A percentile compares a stretch with the other conserved stretches of the same genome.
phyloP scores from a whole-genome alignment of 2,113 vertebrate species.

The Phylloscopus trochilus region DNA sequence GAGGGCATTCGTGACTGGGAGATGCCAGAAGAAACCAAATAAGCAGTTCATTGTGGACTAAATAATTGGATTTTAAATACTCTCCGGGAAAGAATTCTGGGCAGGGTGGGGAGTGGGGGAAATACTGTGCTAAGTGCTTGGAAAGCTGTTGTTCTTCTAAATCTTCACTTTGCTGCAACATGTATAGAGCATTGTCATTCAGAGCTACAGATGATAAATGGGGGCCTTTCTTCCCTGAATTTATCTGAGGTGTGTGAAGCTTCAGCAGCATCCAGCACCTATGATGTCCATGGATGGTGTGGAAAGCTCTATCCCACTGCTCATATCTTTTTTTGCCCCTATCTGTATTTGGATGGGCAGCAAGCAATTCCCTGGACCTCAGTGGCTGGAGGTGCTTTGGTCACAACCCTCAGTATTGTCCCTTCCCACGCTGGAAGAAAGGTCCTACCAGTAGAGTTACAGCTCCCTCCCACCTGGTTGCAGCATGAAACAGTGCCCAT shows the following conservation, averaged over 20 bases:
- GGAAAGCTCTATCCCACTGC: not conserved
- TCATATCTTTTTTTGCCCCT: rapidly evolving
- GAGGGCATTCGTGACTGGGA: not conserved
- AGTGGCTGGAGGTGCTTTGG: not conserved
- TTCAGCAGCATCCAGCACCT: not conserved
- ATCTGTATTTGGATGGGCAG: not conserved
- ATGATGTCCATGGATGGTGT: not conserved
- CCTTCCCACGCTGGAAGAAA: not conserved
- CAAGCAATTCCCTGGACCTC: not conserved
- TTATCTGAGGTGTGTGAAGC: not conserved
- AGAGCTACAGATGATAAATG: not conserved
- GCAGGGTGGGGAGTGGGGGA: not conserved
- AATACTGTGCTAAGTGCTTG: not conserved
- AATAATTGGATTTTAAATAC: constrained; percentile 36
- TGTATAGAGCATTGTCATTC: not conserved
- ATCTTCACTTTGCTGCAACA: not conserved
- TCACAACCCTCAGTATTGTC: not conserved
- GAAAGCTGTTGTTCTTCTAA: not conserved
- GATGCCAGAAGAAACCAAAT: constrained; percentile 45
- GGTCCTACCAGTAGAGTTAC: not conserved
- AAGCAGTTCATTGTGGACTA: not conserved
- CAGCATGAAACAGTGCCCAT: not conserved
- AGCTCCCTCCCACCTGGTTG: rapidly evolving
- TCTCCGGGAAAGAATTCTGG: not conserved
- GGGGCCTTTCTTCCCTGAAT: not conserved